Conservation (phyloP, 2,113 vertebrate species). For the Podarcis raffonei region DNA sequence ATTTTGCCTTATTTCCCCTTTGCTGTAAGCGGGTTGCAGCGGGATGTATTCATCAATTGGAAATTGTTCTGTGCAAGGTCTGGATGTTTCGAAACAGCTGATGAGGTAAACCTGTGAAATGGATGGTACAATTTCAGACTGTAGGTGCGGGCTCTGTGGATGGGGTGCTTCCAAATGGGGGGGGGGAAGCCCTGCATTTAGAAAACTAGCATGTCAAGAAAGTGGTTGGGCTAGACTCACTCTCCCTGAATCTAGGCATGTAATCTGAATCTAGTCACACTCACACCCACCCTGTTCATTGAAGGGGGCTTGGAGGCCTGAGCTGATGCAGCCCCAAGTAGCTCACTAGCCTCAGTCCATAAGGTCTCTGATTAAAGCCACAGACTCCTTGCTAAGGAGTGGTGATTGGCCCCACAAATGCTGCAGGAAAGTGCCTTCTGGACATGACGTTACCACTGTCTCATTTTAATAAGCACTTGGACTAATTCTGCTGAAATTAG, state of each 20-base stretch:
- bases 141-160: not conserved
- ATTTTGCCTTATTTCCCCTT: slow-evolving; percentile 17
- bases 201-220: not conserved
- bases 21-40: not conserved
- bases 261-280: not conserved
- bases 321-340: not conserved
- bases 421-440: not conserved
- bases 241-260: not conserved
- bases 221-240: too few relatives aligned
- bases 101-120: not conserved
- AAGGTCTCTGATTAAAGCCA: not conserved
- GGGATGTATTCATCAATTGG: not conserved
- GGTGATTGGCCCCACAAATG: not conserved
- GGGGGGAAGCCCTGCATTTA: not conserved
- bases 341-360: not conserved
- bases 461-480: slow-evolving; percentile 10
- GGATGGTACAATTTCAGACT: not conserved
- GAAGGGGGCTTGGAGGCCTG: not conserved
- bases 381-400: not conserved
- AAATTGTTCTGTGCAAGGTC: not conserved
- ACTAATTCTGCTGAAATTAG: slow-evolving; percentile 17
- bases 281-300: not conserved
- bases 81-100: not conserved
- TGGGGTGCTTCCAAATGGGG: not conserved
- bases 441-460: slow-evolving; percentile 5